phyloP scores from a whole-genome alignment of 2,113 vertebrate species.

The Callithrix jacchus region DNA sequence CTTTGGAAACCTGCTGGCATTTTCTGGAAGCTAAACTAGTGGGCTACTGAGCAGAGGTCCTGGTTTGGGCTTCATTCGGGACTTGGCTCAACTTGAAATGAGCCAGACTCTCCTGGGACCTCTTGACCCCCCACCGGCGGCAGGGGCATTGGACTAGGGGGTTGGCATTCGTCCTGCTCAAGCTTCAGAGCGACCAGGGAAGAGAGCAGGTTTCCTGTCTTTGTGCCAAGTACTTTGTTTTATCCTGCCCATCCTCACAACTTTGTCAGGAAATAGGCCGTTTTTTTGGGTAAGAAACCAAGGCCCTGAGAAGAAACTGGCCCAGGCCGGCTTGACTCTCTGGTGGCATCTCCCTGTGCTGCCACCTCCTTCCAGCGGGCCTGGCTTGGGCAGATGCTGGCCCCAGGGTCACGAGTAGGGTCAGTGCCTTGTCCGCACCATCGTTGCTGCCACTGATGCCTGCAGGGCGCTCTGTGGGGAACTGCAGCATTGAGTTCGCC shows the following conservation, averaged over 20 bases:
- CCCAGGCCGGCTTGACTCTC: neutral
- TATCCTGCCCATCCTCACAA: neutral
- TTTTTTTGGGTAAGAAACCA: neutral
- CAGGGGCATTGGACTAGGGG: neutral
- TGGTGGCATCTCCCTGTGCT: neutral
- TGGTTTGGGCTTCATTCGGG: neutral
- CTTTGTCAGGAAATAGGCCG: neutral
- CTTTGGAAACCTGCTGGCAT: neutral
- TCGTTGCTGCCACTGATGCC: neutral
- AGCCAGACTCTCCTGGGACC: too few relatives aligned
- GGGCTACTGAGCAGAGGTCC: neutral
- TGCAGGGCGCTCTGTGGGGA: neutral
- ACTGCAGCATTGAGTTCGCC: rapidly evolving
- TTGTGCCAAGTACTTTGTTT: neutral
- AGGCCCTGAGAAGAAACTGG: neutral
- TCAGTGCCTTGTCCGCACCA: neutral
- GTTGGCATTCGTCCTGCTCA: neutral
- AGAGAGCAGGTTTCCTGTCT: rapidly evolving
- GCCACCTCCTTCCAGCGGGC: neutral
- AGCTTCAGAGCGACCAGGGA: neutral
- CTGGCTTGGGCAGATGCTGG: neutral
- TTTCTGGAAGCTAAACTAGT: neutral
- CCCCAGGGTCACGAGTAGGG: neutral
- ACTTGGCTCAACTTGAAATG: neutral
- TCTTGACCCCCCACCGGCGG: neutral